Evolutionary conservation across 2,113 vertebrate genomes (phyloP), one percentile per base, ranked within the genome.

Genomic region (Dromiciops gliroides): DNA sequence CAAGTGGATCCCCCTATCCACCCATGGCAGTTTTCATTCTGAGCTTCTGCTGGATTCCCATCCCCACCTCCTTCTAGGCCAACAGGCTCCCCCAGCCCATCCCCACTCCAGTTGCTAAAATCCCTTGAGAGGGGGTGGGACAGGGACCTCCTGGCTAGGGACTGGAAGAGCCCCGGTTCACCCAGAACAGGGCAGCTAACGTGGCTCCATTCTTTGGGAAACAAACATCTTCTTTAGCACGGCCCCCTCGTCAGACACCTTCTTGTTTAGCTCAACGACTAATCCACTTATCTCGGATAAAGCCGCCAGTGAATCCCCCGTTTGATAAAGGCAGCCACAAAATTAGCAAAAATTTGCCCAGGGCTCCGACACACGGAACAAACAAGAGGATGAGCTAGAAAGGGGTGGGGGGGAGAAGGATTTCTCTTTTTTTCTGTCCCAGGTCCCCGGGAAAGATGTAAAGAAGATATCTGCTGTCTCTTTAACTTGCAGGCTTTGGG

Each of bases 231-330:
- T 98, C 98, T 99, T 98, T 90, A n/a, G 97, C 98, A 98, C 98
- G 98, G 98, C 97, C 97, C 97, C 97, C 51, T 96, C 97, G 83
- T 98, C 98, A 98, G 97, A 95, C 98, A 98, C 98, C 97, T 98
- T 98, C 98, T 98, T 99, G 98, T 99, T 98, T 98, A 98, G 98
- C 98, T 98, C 98, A 94, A 98, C 94, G 97, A 98, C 99, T 99
- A 99, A 99, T 99, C 99, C 99, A 99, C 98, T 99, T 99, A 99
- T 98, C 98, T 0, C 91, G 98, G 98, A 97, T 98, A 99, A 98
- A 98, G 98, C 97, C 96, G 97, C 98, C 97, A 94, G 98, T 96
- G 98, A 98, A 98, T 98, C 98, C 98, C 95, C 95, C 50, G 89
- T n/a, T 98, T 97, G 98, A 99, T 99, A 98, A 99, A 99, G 98